A percentile compares a stretch with the other conserved stretches of the same genome.
These are phyloP conservation scores for Cathartes aura DNA, from an alignment of 2,113 vertebrate species.

Conservation along the genomic window DNA sequence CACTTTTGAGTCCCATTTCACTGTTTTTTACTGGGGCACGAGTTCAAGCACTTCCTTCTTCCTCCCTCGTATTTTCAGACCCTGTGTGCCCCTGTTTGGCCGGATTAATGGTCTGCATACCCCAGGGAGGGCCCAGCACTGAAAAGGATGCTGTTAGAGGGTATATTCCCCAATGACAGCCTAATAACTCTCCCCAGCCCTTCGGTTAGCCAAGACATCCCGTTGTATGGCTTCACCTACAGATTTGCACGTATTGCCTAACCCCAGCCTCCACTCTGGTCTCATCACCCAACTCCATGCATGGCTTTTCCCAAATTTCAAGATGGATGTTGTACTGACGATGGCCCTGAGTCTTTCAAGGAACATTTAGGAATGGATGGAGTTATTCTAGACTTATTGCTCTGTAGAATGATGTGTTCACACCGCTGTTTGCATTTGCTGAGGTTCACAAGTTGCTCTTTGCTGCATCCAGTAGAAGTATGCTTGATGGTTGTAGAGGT, in stretches of 20 bases:
- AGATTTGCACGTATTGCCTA: background rate
- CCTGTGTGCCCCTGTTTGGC: background rate
- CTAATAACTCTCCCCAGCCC: background rate
- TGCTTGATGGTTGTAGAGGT: background rate
- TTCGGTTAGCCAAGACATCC: background rate
- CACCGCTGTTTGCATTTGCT: background rate
- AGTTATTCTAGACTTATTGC: background rate
- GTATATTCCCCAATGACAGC: background rate
- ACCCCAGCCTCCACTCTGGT: background rate
- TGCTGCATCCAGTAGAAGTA: background rate
- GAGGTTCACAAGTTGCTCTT: background rate
- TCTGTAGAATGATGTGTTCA: background rate
- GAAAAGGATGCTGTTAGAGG: background rate
- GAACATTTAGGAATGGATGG: background rate
- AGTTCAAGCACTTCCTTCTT: background rate
- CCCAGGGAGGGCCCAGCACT: background rate
- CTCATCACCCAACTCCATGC: background rate
- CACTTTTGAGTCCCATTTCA: background rate
- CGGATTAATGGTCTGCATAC: background rate
- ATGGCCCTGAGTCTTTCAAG: background rate
- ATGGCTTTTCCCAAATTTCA: background rate
- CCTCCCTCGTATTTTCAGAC: background rate
- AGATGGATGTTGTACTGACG: background rate
- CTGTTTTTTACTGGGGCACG: background rate
- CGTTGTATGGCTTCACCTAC: background rate